Conservation (phyloP, 2,888 invertebrate genomes). For the Tinea pellionella region DNA sequence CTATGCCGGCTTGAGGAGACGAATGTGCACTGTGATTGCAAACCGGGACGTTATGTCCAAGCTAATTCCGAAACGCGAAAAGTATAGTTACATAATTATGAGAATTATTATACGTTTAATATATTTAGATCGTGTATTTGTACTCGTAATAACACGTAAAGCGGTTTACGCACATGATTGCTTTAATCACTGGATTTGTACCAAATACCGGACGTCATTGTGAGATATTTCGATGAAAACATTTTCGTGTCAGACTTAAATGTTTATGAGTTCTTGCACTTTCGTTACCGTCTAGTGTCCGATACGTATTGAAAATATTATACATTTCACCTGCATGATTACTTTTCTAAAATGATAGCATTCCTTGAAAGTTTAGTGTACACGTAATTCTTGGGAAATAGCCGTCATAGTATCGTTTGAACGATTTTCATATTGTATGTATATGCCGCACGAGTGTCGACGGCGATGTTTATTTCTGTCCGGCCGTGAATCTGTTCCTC, state of each 20-base stretch:
- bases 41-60: too few species aligned
- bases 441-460: slow-evolving; percentile 7
- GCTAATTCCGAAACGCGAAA: too few species aligned
- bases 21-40: too few species aligned
- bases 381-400: neutral
- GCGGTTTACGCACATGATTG: neutral
- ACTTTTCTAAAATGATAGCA: neutral
- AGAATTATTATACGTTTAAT: neutral
- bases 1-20: too few species aligned
- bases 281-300: too few species aligned
- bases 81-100: neutral
- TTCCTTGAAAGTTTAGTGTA: neutral
- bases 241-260: neutral
- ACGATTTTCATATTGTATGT: slow-evolving; percentile 1
- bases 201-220: neutral
- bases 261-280: neutral
- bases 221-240: neutral
- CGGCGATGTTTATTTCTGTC: slow-evolving; percentile 12
- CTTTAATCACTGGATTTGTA: neutral
- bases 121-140: neutral
- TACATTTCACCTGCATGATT: neutral
- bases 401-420: neutral
- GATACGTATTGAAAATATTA: neutral
- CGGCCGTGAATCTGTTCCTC: slow-evolving; percentile 13
- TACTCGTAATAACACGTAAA: neutral